A percentile compares a stretch with the other conserved stretches of the same genome.
These are phyloP conservation scores for Ivindomyrus marchei DNA, from an alignment of 2,113 vertebrate genomes.

Conservation along the genomic window DNA sequence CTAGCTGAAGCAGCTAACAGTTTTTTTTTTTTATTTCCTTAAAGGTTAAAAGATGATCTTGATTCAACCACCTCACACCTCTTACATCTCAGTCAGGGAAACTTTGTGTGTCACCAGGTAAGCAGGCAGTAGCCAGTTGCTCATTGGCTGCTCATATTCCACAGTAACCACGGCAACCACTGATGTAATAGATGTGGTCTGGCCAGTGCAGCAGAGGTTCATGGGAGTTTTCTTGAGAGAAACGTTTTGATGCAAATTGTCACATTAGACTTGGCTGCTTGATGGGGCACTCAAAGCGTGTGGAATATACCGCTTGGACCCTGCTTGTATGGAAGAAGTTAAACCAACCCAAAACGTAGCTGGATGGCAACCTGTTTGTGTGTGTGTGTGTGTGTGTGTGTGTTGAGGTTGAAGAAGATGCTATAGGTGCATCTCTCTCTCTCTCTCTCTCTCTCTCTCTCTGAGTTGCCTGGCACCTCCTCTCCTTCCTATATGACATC, in stretches of 20 bases:
- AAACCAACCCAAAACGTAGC: background rate
- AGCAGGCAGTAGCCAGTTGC: background rate
- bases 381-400: background rate
- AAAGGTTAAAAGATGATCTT: constrained; percentile 68
- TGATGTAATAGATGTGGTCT: background rate
- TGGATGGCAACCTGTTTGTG: background rate
- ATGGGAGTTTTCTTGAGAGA: background rate
- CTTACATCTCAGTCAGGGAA: constrained; percentile 50
- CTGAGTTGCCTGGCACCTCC: background rate
- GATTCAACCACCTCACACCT: constrained; percentile 56
- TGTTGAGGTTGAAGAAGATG: too few species aligned
- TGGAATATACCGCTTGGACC: background rate
- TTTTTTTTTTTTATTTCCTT: background rate
- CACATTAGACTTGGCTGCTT: background rate
- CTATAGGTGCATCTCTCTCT: too few species aligned
- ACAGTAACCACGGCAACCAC: background rate
- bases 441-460: too few species aligned
- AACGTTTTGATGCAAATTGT: background rate
- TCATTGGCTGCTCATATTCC: background rate
- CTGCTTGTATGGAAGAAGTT: background rate
- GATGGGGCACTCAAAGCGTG: background rate
- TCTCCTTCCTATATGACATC: background rate
- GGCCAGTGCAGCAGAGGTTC: background rate
- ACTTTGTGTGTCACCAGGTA: constrained; percentile 71
- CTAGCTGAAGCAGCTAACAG: background rate